phyloP scores from a whole-genome alignment of 1,140 invertebrate genomes.

The Zophobas morio region DNA sequence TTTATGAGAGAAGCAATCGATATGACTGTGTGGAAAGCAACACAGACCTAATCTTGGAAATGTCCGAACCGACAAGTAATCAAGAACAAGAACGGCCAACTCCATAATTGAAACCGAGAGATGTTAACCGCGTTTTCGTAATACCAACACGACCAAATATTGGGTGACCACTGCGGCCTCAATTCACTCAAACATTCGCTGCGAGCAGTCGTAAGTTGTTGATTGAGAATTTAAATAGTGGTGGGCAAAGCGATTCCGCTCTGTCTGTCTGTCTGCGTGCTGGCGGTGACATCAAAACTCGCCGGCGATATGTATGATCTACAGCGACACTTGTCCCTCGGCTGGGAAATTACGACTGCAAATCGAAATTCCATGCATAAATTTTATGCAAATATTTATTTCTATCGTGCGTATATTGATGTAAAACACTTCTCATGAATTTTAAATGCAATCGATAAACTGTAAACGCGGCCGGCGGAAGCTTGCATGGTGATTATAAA shows the following conservation, averaged over 20 bases:
- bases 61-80: slow-evolving; percentile 31
- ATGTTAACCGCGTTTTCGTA: slow-evolving; percentile 10
- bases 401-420: slow-evolving; percentile 42
- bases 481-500: slow-evolving; percentile 36
- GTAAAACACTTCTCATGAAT: slow-evolving; percentile 46
- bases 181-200: neutral
- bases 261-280: no score
- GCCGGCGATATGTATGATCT: no score
- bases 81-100: slow-evolving; percentile 6
- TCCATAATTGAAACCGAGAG: slow-evolving; percentile 29
- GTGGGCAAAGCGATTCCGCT: no score
- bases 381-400: slow-evolving; percentile 46
- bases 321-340: no score
- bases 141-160: slow-evolving; percentile 7
- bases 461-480: slow-evolving; percentile 38
- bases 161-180: neutral
- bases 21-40: slow-evolving; percentile 16
- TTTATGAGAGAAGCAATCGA: slow-evolving; percentile 3
- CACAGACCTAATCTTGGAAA: slow-evolving; percentile 28
- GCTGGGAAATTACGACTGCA: slow-evolving; percentile 24
- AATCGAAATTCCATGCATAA: slow-evolving; percentile 46
- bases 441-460: slow-evolving; percentile 47
- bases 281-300: no score
- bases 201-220: no score
- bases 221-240: no score